Evolutionary conservation across 2,888 invertebrate genomes (phyloP), one percentile per base, ranked within the genome.

Genomic region (Bugula neritina): DNA sequence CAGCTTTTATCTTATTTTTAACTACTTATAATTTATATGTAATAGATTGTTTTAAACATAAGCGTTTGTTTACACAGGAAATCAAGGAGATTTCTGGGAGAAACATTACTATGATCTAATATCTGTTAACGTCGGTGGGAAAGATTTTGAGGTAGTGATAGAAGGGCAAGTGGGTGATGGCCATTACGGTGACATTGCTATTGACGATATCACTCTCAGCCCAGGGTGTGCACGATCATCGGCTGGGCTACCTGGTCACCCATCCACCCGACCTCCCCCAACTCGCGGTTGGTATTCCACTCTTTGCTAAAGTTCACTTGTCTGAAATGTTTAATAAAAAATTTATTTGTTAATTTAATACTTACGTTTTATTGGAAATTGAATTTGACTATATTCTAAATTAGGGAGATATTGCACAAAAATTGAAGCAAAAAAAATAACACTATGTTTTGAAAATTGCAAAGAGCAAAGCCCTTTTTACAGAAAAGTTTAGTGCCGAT

Each of bases 161-260:
- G 77, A 79, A 74, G 80, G 75, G n/a, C 76, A 70, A 23, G 76
- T 77, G 10, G 80, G 79, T 29, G 71, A 71, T 54, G 78, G 79
- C 58, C 72, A 73, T 71, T 75, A 75, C 71, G 79, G 79, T 63
- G 78, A 80, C 73, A 80, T 80, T n/a, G 79, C 79, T 31, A 76
- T 80, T 70, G 80, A 80, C 75, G 80, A 80, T 73, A 73, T 80
- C 54, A 79, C 80, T 13, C 63, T 80, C 25, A 79, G 80, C 25
- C 78, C 79, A 5, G 78, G 79, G 13, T 80, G 80, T 73, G 17
- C 54, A 13, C 17, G 31, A 27, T 21, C 34, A 10, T 10, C 27
- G 2, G 17, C 29, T 63, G 5, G 10, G 1, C 10, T 63, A 31
- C 63, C 63, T 29, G 63, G 63, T 13, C 63, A 63, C 31, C 29